Conservation (phyloP, 2,113 vertebrate species). For the Coreoperca whiteheadi region DNA sequence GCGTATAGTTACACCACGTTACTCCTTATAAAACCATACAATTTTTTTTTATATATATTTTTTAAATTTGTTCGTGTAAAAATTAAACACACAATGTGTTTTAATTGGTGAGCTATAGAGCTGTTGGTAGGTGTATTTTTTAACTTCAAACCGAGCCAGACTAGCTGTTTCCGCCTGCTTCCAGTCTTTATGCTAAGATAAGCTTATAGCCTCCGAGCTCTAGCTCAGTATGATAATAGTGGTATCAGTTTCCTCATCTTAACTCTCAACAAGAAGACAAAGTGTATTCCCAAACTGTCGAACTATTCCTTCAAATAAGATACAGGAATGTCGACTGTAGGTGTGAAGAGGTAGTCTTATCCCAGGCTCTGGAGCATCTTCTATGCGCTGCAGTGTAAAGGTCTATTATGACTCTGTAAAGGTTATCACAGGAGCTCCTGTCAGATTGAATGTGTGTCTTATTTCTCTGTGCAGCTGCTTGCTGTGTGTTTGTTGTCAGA, state of each 20-base stretch:
- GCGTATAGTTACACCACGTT: too few species aligned
- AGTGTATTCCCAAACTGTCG: too few species aligned
- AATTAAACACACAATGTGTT: too few species aligned
- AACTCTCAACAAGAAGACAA: background rate
- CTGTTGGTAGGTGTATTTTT: too few species aligned
- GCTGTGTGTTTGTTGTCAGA: slow-evolving; percentile 89
- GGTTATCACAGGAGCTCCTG: background rate
- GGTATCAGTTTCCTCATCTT: background rate
- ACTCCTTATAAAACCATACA: too few species aligned
- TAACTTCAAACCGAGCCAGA: too few species aligned
- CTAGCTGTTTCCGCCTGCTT: too few species aligned
- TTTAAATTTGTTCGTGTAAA: too few species aligned
- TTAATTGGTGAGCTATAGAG: too few species aligned
- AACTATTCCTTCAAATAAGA: background rate
- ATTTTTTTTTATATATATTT: too few species aligned
- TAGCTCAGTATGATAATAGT: background rate
- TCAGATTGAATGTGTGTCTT: background rate
- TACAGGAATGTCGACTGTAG: background rate
- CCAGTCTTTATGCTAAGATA: background rate
- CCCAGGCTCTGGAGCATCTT: too few species aligned
- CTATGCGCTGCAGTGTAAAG: background rate
- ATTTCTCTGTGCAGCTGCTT: slow-evolving; percentile 83
- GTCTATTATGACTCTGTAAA: background rate
- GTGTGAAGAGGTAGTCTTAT: background rate
- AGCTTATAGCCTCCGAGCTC: background rate